Evolutionary conservation across 2,888 invertebrate species (phyloP).

Genomic region (Cataglyphis cursor): DNA sequence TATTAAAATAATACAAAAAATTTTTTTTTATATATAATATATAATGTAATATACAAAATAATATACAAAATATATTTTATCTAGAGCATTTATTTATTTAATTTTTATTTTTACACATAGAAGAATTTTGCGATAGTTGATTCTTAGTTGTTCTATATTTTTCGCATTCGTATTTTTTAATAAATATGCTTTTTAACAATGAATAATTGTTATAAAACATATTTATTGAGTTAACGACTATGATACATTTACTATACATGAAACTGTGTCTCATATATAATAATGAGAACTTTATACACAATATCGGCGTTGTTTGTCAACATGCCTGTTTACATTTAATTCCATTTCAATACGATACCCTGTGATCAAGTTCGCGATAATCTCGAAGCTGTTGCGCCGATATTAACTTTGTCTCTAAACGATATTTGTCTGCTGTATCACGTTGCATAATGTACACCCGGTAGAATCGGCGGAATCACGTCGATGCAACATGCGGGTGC

Average conservation of each 20-base stretch:
- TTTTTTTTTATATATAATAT: not conserved
- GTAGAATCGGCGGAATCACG: conserved; percentile 37
- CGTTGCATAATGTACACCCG: conserved; percentile 13
- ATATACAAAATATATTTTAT: not conserved
- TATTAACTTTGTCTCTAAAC: conserved; percentile 56
- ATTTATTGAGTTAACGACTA: not conserved
- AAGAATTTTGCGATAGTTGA: not conserved
- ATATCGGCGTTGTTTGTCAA: conserved; percentile 39
- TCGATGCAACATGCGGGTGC: conserved; percentile 7
- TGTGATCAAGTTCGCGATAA: conserved; percentile 49
- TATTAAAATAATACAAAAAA: not conserved
- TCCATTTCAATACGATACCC: conserved; percentile 45
- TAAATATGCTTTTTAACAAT: conserved; percentile 17
- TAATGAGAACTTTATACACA: conserved; percentile 43
- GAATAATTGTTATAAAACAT: conserved; percentile 2
- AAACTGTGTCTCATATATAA: conserved; percentile 7
- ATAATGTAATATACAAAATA: no score
- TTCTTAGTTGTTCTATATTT: conserved; percentile 10
- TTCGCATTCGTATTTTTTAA: conserved; percentile 7
- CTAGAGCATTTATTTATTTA: not conserved
- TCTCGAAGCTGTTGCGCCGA: conserved; percentile 43
- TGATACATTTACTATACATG: conserved; percentile 5
- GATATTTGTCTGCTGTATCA: conserved; percentile 46
- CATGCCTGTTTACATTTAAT: conserved; percentile 54
- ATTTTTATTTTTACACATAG: not conserved